Evolutionary conservation across 2,888 invertebrate species (phyloP), one percentile per base, ranked within the genome.

Genomic region (Lysandra coridon): DNA sequence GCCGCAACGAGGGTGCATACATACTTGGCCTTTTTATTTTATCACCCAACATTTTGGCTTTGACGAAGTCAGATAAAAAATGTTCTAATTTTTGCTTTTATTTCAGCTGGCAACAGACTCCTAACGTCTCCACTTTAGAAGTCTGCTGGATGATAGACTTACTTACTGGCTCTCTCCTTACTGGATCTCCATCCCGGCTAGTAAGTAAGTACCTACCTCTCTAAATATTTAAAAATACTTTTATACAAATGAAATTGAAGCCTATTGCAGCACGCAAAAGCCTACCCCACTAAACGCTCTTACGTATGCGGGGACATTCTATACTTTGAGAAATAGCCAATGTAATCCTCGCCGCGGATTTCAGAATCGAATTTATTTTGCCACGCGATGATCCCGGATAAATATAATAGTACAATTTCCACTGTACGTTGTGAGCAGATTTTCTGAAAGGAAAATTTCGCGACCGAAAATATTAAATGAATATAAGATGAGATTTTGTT

Each of bases 241-340:
- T 62, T 23, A 23, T 23, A 62, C 2, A 62, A n/a, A 62, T 23
- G 23, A 62, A 62, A 62, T 62, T 23, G 62, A 62, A 62, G 62
- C 1, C 62, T 53, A 53, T 14, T 53, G 10, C 64, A 44, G n/a
- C 73, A 40, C 17, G 73, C 40, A 6, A 40, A 73, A 12, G 33
- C 69, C n/a, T 44, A 79, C 75, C 77, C 69, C 79, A 53, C 44
- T 69, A 78, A 81, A 78, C 80, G 79, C 73, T 77, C 76, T 80
- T 81, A 82, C 69, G 77, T 81, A 81, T 80, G 80, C 80, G 37
- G 23, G 57, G n/a, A 73, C 79, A 79, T 79, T 74, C 80, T 80
- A 81, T 78, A 81, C 80, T 82, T 81, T 78, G 80, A 80, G 79
- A 81, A 79, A 78, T 76, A 75, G 79, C 80, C 75, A 77, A 81